phyloP scores from a whole-genome alignment of 2,888 invertebrate genomes.

The Polyommatus icarus region DNA sequence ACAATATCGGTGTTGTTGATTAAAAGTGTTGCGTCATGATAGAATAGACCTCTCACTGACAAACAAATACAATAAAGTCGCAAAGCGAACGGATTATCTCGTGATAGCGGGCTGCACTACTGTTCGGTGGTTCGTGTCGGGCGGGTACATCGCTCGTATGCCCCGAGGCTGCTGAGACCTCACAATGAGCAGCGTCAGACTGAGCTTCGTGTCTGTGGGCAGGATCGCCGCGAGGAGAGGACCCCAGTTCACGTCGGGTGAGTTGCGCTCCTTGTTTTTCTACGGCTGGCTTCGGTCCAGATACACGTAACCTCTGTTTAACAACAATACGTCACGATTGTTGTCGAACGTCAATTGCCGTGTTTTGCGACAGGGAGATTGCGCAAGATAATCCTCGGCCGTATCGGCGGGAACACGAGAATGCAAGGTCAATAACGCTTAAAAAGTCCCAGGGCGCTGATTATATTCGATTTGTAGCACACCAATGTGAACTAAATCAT shows the following conservation, averaged over 20 bases:
- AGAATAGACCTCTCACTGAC: slow-evolving; percentile 76
- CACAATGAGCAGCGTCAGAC: slow-evolving; percentile 76
- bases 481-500: neutral
- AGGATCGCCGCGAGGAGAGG: slow-evolving; percentile 74
- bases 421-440: slow-evolving; percentile 47
- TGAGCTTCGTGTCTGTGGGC: slow-evolving; percentile 74
- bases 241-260: slow-evolving; percentile 70
- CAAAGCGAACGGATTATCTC: slow-evolving; percentile 43
- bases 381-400: neutral
- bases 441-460: slow-evolving; percentile 37
- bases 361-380: slow-evolving; percentile 28
- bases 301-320: slow-evolving; percentile 60
- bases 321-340: slow-evolving; percentile 61
- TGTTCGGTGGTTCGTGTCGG: slow-evolving; percentile 51
- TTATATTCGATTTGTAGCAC: neutral
- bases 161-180: slow-evolving; percentile 50
- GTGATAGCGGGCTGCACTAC: slow-evolving; percentile 36
- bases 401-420: neutral
- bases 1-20: slow-evolving; percentile 70
- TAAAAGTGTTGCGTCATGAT: slow-evolving; percentile 81
- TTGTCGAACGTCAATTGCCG: slow-evolving; percentile 36
- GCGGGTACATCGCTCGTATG: slow-evolving; percentile 59
- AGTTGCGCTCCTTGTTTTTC: slow-evolving; percentile 48
- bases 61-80: slow-evolving; percentile 78
- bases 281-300: slow-evolving; percentile 65